These are phyloP conservation scores for Tenthredo mesomela DNA, from an alignment of 2,888 invertebrate genomes.

Conservation along the genomic window DNA sequence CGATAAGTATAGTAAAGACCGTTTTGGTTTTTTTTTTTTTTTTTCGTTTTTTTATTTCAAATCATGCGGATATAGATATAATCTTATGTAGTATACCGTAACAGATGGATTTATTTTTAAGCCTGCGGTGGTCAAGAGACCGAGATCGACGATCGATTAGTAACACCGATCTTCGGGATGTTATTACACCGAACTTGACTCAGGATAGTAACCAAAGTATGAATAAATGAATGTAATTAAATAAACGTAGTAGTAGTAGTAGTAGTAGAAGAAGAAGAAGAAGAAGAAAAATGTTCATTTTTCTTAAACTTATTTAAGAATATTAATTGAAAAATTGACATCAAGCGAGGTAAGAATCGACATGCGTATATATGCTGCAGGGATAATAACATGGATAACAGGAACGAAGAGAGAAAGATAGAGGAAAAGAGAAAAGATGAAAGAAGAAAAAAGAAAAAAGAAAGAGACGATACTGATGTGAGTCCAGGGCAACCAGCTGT, in stretches of 20 bases:
- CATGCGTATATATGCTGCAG: not conserved
- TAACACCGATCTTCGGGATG: not conserved
- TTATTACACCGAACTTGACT: not conserved
- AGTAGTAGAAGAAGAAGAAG: too few relatives aligned
- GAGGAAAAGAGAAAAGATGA: constrained; percentile 5
- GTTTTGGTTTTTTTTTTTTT: not conserved
- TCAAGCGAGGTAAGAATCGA: not conserved
- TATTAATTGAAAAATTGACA: not conserved
- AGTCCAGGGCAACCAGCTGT: constrained; percentile 49
- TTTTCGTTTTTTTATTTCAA: not conserved
- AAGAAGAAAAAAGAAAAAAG: constrained; percentile 28
- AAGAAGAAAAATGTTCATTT: too few relatives aligned
- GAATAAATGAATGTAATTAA: not conserved
- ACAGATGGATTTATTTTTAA: constrained; percentile 28
- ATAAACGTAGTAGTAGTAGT: not conserved
- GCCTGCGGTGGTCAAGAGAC: not conserved
- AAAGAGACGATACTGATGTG: constrained; percentile 39
- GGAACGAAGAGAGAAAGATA: constrained; percentile 54
- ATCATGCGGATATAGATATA: not conserved
- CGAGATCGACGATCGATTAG: not conserved
- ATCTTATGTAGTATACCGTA: not conserved
- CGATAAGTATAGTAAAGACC: not conserved
- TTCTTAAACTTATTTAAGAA: not conserved
- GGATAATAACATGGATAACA: not conserved
- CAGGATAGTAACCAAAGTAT: not conserved